Evolutionary conservation across 1,140 invertebrate genomes (phyloP), one percentile per base, ranked within the genome.

Genomic region (Araneus ventricosus): DNA sequence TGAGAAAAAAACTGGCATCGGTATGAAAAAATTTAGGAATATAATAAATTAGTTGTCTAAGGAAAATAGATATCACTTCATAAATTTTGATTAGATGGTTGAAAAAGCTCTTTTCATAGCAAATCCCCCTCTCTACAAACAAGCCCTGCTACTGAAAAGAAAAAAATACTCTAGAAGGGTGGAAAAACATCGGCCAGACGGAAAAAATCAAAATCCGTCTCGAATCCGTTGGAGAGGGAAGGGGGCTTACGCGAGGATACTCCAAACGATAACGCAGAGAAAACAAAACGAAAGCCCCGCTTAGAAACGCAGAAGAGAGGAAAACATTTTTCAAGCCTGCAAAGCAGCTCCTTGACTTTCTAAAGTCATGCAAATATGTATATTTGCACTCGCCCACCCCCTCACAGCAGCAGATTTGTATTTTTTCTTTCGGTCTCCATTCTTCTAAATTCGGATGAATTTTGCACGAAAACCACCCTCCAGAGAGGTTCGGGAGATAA

Each of bases 351-450:
- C 34, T 17, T 75, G 70, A 75, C 70, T 75, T 75, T 20, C 70
- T 37, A 34, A 75, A 75, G 70, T 75, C 70, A 75, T 75, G 70
- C 37, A 75, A 75, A 75, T 75, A 75, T 75, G 70, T 75, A 75
- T 34, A 75, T 75, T 34, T 34, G 30, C 59, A 22, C 27, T 75
- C 8, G 30, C 2, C 70, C 70, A 10, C 17, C 27, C n/a, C 63
- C 63, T 14, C n/a, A 7, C 14, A 5, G n/a, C 27, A 34, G 70
- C 30, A 24, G n/a, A 67, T 67, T 67, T 67, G 63, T 67, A 67
- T 67, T 67, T 67, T 67, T 67, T n/a, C 6, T 67, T 52, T 8
- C n/a, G 27, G 7, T 24, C 10, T 67, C 27, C 27, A 67, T 67
- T 75, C 14, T 75, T 75, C 70, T 75, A 30, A 30, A 75, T 75